Conservation (phyloP, 2,797 vertebrate species). For the Gymnodraco acuticeps region DNA sequence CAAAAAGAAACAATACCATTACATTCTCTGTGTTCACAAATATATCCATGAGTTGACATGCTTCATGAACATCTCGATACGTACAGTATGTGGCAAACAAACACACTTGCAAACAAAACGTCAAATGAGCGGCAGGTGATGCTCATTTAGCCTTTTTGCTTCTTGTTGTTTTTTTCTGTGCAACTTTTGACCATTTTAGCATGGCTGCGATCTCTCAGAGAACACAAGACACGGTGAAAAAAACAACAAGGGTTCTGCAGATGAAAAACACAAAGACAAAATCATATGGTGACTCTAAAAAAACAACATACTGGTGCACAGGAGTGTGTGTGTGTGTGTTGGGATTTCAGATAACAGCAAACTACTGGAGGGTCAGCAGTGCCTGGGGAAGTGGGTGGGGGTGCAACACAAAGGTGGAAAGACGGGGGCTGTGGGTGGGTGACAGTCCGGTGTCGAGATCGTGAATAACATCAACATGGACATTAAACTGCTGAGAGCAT, state of each 20-base stretch:
- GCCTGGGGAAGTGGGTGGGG: slow-evolving; percentile 48
- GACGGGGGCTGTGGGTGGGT: slow-evolving; percentile 47
- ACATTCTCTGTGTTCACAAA: slow-evolving; percentile 85
- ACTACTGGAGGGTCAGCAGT: slow-evolving; percentile 38
- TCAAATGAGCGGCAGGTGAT: slow-evolving; percentile 70
- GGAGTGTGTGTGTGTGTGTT: slow-evolving; percentile 40
- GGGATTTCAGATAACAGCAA: slow-evolving; percentile 43
- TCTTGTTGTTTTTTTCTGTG: slow-evolving; percentile 73
- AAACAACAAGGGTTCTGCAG: slow-evolving; percentile 66
- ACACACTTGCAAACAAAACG: slow-evolving; percentile 62
- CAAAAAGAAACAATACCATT: slow-evolving; percentile 85
- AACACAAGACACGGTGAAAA: slow-evolving; percentile 55
- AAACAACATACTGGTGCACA: slow-evolving; percentile 61
- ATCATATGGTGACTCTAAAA: slow-evolving; percentile 54
- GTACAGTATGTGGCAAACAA: slow-evolving; percentile 62
- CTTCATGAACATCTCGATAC: slow-evolving; percentile 76
- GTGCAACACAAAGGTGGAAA: slow-evolving; percentile 64
- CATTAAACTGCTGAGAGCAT: slow-evolving; percentile 42
- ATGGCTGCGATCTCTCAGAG: slow-evolving; percentile 25
- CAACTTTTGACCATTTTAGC: slow-evolving; percentile 31
- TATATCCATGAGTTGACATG: slow-evolving; percentile 87
- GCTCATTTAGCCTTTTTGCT: slow-evolving; percentile 78
- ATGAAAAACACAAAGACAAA: slow-evolving; percentile 47
- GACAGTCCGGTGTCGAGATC: slow-evolving; percentile 43
- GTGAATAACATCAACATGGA: slow-evolving; percentile 30